phyloP scores from a whole-genome alignment of 2,113 vertebrate species.

The Australoheros scitulus region DNA sequence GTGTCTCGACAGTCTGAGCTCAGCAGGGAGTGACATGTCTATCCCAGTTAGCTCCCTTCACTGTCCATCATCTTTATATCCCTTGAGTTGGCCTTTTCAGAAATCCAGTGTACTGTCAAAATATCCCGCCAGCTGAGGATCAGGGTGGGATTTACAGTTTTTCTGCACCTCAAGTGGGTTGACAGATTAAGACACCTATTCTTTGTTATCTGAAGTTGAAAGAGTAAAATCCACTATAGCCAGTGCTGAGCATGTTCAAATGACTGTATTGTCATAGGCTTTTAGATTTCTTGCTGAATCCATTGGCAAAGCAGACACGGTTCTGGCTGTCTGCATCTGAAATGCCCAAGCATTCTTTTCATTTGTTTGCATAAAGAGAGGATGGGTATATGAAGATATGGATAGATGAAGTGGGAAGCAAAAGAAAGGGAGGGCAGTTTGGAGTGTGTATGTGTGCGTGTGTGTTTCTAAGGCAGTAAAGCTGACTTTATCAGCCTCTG shows the following conservation, averaged over 20 bases:
- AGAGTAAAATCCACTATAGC: constrained; percentile 13
- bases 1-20: not conserved
- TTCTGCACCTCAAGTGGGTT: constrained; percentile 44
- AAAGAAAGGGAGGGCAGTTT: not conserved
- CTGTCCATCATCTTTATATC: constrained; percentile 64
- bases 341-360: not conserved
- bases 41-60: constrained; percentile 30
- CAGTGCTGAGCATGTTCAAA: constrained; percentile 13
- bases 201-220: constrained; percentile 48
- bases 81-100: constrained; percentile 64
- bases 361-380: not conserved
- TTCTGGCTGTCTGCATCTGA: not conserved
- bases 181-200: constrained; percentile 59
- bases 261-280: not conserved
- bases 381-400: not conserved
- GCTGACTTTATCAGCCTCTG: constrained; percentile 38
- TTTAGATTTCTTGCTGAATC: constrained; percentile 7
- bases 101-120: constrained; percentile 67
- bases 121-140: constrained; percentile 57
- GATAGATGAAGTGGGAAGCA: not conserved
- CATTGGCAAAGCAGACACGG: not conserved
- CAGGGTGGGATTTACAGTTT: constrained; percentile 52
- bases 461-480: not conserved
- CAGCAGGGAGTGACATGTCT: constrained; percentile 35
- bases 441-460: not conserved